A percentile compares a stretch with the other conserved stretches of the same genome.
Conservation (phyloP, 92 coral and sea anemone genomes). For the Parazoanthus swiftii region DNA sequence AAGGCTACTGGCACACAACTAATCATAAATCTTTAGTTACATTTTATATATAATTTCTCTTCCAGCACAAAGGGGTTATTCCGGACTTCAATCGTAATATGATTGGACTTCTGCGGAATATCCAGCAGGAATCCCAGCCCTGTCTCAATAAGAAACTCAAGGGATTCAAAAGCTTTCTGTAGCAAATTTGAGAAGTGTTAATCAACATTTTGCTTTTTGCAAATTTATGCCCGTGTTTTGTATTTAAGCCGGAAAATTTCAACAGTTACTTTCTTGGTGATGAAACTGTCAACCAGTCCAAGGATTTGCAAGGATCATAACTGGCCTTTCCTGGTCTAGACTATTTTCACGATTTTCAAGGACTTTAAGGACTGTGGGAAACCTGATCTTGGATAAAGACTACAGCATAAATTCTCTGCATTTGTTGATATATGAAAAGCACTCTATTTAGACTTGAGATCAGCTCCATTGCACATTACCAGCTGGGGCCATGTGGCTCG, state of each 20-base stretch:
- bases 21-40: neutral
- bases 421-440: neutral
- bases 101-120: neutral
- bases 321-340: neutral
- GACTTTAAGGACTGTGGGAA: neutral
- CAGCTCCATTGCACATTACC: conserved; percentile 56
- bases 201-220: too few relatives aligned
- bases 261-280: too few relatives aligned
- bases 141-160: too few relatives aligned
- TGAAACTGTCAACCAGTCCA: too few relatives aligned
- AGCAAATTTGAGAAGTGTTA: too few relatives aligned
- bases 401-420: neutral
- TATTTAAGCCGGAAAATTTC: too few relatives aligned
- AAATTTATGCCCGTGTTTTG: too few relatives aligned
- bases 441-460: neutral
- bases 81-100: neutral
- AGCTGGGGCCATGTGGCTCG: conserved; percentile 69
- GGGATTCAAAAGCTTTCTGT: too few relatives aligned
- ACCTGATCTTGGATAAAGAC: neutral
- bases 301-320: too few relatives aligned
- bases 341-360: too few relatives aligned
- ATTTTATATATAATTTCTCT: too few relatives aligned
- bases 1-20: neutral
- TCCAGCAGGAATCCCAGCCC: neutral
- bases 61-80: neutral